These are phyloP conservation scores for Sipha maydis DNA, from an alignment of 2,888 invertebrate species.

Conservation along the genomic window DNA sequence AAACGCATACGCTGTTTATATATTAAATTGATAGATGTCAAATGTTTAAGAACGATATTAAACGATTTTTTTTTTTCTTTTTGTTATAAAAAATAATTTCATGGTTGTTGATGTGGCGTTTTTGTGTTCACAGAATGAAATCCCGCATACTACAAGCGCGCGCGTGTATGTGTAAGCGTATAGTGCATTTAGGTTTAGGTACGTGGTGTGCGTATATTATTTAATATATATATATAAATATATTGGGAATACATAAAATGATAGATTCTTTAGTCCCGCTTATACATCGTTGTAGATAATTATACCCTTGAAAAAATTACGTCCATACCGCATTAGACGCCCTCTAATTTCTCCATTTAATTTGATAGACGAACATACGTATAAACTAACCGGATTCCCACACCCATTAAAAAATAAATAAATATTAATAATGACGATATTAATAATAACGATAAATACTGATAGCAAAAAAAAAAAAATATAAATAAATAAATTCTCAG, in stretches of 20 bases:
- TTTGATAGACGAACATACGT: neutral
- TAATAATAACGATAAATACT: neutral
- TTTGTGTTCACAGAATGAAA: slow-evolving; percentile 17
- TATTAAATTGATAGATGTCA: slow-evolving; percentile 23
- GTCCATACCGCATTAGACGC: neutral
- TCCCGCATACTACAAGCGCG: neutral
- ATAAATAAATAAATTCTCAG: no score
- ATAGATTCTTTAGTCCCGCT: neutral
- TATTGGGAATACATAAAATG: neutral
- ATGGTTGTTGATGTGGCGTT: slow-evolving; percentile 17
- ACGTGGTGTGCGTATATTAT: neutral
- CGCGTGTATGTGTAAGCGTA: neutral
- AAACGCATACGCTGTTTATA: neutral
- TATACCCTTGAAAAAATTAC: slow-evolving; percentile 34
- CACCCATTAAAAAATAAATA: neutral
- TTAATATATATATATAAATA: no score
- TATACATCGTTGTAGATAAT: slow-evolving; percentile 5
- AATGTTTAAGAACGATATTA: neutral
- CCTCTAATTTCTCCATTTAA: slow-evolving; percentile 30
- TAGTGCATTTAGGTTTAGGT: neutral
- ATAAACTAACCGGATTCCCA: slow-evolving; percentile 5
- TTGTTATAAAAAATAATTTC: slow-evolving; percentile 25
- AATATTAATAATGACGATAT: neutral
- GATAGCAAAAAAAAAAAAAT: neutral
- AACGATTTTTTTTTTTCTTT: neutral